These are phyloP conservation scores for Erinaceus europaeus DNA, from an alignment of 2,113 vertebrate species.

Conservation along the genomic window DNA sequence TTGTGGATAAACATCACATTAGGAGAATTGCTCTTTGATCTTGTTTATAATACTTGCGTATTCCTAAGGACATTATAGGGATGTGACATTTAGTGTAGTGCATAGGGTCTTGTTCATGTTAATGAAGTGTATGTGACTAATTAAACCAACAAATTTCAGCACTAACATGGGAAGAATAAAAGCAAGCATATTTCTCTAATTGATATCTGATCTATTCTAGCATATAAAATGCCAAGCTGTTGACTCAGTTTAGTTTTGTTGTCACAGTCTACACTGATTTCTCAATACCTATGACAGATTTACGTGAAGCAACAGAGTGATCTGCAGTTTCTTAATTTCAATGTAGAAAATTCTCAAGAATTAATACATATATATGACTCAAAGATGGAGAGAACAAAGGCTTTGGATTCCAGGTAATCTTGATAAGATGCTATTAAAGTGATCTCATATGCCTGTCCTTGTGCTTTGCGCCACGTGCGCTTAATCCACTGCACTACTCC, in stretches of 20 bases:
- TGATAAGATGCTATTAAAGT: background rate
- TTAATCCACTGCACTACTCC: too few relatives aligned
- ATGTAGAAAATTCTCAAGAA: slow-evolving; percentile 84
- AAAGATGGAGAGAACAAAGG: slow-evolving; percentile 50
- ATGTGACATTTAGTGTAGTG: background rate
- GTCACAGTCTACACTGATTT: background rate
- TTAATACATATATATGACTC: slow-evolving; percentile 73
- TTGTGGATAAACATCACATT: background rate
- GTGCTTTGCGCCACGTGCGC: too few relatives aligned
- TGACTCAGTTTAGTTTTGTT: background rate
- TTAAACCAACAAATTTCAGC: background rate
- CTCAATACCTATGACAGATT: slow-evolving; percentile 81
- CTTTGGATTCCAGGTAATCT: slow-evolving; percentile 80
- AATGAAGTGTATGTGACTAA: background rate
- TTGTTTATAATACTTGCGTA: background rate
- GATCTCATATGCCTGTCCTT: background rate
- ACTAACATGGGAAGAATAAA: background rate
- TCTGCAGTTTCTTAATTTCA: slow-evolving; percentile 87
- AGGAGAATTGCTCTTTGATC: background rate
- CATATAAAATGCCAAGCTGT: background rate
- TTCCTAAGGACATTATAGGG: background rate
- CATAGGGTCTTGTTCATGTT: background rate
- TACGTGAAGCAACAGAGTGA: slow-evolving; percentile 89
- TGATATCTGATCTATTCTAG: background rate
- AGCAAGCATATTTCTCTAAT: background rate